Conservation (phyloP, 1,140 invertebrate species). For the Drosophila teissieri region DNA sequence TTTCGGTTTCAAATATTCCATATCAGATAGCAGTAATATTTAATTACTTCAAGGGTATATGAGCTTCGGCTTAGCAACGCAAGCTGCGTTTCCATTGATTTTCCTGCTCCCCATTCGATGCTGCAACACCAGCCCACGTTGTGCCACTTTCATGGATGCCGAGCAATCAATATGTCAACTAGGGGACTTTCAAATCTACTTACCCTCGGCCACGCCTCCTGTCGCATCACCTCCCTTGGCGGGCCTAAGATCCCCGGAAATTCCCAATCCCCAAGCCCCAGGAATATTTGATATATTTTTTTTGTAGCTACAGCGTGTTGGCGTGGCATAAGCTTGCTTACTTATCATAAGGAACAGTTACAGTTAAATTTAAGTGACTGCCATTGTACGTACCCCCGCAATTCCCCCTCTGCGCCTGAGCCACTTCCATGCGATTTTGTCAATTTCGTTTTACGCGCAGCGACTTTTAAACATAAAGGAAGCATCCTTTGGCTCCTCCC, state of each 20-base stretch:
- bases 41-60: too few species aligned
- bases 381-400: slow-evolving; percentile 2
- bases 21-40: too few species aligned
- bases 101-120: too few species aligned
- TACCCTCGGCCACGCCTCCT: slow-evolving; percentile 14
- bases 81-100: neutral
- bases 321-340: slow-evolving; percentile 49
- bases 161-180: slow-evolving; percentile 29
- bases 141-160: neutral
- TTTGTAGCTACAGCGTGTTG: slow-evolving; percentile 19
- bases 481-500: slow-evolving; percentile 10
- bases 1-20: too few species aligned
- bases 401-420: slow-evolving; percentile 18
- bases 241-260: neutral
- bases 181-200: slow-evolving; percentile 18
- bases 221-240: slow-evolving; percentile 3
- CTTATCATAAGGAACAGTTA: slow-evolving; percentile 58
- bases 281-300: slow-evolving; percentile 11
- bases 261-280: slow-evolving; percentile 8
- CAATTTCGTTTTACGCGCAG: slow-evolving; percentile 68
- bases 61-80: too few species aligned
- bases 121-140: neutral
- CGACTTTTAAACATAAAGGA: slow-evolving; percentile 68
- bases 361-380: slow-evolving; percentile 64
- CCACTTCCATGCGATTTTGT: slow-evolving; percentile 72